A percentile compares a stretch with the other conserved stretches of the same genome.
Conservation (phyloP, 2,888 invertebrate species). For the Lobophora halterata region DNA sequence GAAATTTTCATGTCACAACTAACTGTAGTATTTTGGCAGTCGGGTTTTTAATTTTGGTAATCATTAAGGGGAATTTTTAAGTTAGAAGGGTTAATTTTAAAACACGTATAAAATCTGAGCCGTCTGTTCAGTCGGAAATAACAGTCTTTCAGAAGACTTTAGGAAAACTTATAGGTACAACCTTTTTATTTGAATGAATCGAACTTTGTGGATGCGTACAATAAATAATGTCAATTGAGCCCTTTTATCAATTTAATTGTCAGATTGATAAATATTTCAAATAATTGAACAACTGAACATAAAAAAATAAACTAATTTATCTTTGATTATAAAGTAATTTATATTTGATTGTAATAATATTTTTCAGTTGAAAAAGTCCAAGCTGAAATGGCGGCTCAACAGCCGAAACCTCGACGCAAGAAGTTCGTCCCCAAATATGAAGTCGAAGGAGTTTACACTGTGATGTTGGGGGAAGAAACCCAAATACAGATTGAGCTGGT, state of each 20-base stretch:
- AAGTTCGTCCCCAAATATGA: slow-evolving; percentile 73
- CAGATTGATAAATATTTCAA: neutral
- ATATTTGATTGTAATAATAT: slow-evolving; percentile 2
- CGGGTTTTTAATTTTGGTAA: too few relatives aligned
- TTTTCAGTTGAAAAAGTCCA: slow-evolving; percentile 43
- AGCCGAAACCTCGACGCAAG: slow-evolving; percentile 59
- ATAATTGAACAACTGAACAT: neutral
- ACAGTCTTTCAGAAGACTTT: too few relatives aligned
- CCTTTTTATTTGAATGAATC: too few relatives aligned
- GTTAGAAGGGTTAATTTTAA: too few relatives aligned
- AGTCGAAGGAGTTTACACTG: slow-evolving; percentile 78
- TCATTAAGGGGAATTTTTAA: too few relatives aligned
- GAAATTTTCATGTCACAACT: too few relatives aligned
- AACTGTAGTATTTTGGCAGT: too few relatives aligned
- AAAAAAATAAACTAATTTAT: neutral
- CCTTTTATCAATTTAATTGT: neutral
- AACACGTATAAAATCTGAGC: too few relatives aligned
- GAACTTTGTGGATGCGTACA: too few relatives aligned
- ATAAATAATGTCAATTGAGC: slow-evolving; percentile 4
- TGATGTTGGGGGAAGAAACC: slow-evolving; percentile 78
- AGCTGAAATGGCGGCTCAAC: slow-evolving; percentile 31
- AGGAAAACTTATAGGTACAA: too few relatives aligned
- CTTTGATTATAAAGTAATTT: slow-evolving; percentile 1
- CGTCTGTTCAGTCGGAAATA: too few relatives aligned
- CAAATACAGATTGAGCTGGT: slow-evolving; percentile 83